phyloP scores from a whole-genome alignment of 2,888 invertebrate species.

The Euplagia quadripunctaria region DNA sequence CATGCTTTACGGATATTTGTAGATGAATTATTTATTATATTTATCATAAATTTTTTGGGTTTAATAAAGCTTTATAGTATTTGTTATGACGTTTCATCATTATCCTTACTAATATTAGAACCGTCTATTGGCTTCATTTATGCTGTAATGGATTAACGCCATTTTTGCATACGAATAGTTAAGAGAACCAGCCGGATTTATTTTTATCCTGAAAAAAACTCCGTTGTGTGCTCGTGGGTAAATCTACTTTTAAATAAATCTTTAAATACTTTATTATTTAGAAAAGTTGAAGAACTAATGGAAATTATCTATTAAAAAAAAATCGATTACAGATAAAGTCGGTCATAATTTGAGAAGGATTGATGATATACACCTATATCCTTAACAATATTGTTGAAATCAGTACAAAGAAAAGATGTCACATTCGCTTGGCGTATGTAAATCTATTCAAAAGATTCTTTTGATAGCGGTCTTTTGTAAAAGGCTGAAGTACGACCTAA shows the following conservation, averaged over 20 bases:
- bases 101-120: neutral
- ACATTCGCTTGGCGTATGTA: conserved; percentile 55
- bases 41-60: neutral
- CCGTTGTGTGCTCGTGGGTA: too few species aligned
- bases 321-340: conserved; percentile 13
- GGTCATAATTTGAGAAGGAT: conserved; percentile 21
- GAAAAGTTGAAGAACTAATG: too few species aligned
- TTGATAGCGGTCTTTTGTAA: conserved; percentile 72
- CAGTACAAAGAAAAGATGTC: conserved; percentile 56
- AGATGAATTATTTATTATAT: neutral
- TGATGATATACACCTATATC: conserved; percentile 37
- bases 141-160: neutral
- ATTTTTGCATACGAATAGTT: neutral
- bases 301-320: neutral
- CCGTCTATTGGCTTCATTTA: neutral
- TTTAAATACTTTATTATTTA: too few species aligned
- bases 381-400: conserved; percentile 53
- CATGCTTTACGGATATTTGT: neutral
- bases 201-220: too few species aligned
- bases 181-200: neutral
- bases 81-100: neutral
- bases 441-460: conserved; percentile 68
- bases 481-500: conserved; percentile 66
- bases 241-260: too few species aligned
- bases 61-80: neutral